Base-by-base conservation (phyloP, 2,888 invertebrate species). In the Phrixothrix hirtus region DNA sequence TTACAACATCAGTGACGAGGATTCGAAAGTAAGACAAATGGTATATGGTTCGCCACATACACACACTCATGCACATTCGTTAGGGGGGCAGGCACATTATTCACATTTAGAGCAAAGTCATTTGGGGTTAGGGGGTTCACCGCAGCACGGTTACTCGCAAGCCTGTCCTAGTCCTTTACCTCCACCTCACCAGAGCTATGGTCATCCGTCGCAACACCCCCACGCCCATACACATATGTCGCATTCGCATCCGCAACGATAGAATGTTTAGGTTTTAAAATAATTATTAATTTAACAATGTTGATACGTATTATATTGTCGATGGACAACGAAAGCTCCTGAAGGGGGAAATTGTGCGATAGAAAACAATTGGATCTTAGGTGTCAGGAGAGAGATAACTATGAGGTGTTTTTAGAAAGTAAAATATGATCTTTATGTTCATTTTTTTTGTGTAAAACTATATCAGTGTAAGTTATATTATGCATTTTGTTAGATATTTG, bases 21-120 rank as follows among this genome's bases (percentile, higher is more conserved):
- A 95, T 78, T 89, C 91, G 84, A 93, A 93, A 92, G 93, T 93
- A 91, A 92, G 93, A 82, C 92, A 92, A 87, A 86, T 92, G 87
- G 91, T 91, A 82, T 92, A 92, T 81, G 83, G 83, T 68, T 75
- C 75, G 61, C 84, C 87, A 68, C 82, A 84, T 77, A 74, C 75
- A 62, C 77, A 80, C 70, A 83, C 83, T 77, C 86, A 86, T 79
- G 84, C 85, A 77, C 84, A 83, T 64, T 73, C 75, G 44, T 65
- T 75, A 48, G 69, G 73, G 57, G 68, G 70, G 51, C 75, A 74
- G 62, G 66, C 70, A 29, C 75, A 75, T 62, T 75, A 75, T 63
- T 70, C 74, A 34, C 58, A 75, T 60, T 63, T 75, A 59, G 73
- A 75, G 59, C 74, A 75, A 59, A 65, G 68, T 58, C 75, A 74